Evolutionary conservation across 2,113 vertebrate species (phyloP).

Genomic region (Pangasianodon gigas): DNA sequence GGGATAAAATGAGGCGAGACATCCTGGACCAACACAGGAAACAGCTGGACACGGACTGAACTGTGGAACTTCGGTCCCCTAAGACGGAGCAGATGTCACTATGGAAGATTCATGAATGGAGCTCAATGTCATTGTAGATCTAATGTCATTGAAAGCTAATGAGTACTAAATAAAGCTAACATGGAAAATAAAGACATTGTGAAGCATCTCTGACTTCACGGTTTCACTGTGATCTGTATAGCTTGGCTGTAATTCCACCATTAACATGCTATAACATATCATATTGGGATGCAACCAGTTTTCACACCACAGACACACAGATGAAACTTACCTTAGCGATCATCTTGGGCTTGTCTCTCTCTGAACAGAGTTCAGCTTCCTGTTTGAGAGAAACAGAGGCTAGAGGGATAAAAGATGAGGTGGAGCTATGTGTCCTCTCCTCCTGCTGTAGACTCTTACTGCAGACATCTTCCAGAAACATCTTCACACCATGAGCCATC

Average conservation of each 20-base stretch:
- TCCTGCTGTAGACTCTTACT: constrained; percentile 82
- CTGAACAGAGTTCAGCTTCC: constrained; percentile 66
- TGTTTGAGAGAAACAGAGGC: constrained; percentile 66
- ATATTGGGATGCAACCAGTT: neutral
- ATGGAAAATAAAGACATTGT: neutral
- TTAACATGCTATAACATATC: neutral
- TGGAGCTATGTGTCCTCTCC: constrained; percentile 69
- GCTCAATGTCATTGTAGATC: constrained; percentile 10
- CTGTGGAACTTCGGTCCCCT: constrained; percentile 21
- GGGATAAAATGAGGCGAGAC: constrained; percentile 49
- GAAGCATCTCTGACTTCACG: neutral
- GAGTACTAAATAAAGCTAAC: neutral
- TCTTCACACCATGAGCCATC: constrained; percentile 81
- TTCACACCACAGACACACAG: neutral
- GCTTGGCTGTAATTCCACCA: neutral
- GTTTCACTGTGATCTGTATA: neutral
- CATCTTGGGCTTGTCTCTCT: constrained; percentile 82
- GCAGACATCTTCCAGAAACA: constrained; percentile 81
- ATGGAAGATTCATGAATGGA: constrained; percentile 27
- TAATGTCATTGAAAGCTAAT: constrained; percentile 2
- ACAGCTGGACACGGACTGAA: constrained; percentile 26
- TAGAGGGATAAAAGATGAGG: constrained; percentile 65
- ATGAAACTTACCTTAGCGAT: constrained; percentile 82
- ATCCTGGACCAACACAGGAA: constrained; percentile 26
- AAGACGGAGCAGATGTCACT: constrained; percentile 25